Conservation (phyloP, 2,888 invertebrate species). For the Leucophora obtusa region DNA sequence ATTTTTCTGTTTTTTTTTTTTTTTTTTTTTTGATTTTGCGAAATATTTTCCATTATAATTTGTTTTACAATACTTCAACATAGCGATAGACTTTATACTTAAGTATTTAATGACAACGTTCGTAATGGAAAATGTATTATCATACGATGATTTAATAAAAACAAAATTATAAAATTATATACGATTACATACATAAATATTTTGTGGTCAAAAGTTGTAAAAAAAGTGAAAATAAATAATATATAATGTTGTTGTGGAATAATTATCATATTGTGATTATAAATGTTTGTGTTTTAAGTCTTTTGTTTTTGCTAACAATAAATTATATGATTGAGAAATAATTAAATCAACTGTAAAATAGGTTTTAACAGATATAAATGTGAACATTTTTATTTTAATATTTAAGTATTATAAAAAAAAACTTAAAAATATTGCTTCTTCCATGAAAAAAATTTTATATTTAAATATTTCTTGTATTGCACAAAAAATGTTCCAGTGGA, state of each 20-base stretch:
- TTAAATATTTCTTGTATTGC: too few species aligned
- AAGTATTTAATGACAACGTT: background rate
- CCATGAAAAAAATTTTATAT: too few species aligned
- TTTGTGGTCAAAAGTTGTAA: background rate
- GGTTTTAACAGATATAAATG: too few species aligned
- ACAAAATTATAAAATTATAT: background rate
- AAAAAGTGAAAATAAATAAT: background rate
- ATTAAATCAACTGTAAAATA: too few species aligned
- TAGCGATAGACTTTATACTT: background rate
- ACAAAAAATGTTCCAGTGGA: too few species aligned
- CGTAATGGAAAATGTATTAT: background rate
- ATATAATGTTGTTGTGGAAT: background rate
- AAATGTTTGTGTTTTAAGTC: conserved; percentile 21
- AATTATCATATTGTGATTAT: background rate
- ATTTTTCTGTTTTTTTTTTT: background rate
- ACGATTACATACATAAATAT: too few species aligned
- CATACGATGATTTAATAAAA: background rate
- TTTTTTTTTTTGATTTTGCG: background rate
- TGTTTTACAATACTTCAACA: background rate
- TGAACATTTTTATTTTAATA: too few species aligned
- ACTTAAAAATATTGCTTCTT: too few species aligned
- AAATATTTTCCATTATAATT: too few species aligned
- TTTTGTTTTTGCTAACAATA: conserved; percentile 12
- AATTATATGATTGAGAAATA: too few species aligned
- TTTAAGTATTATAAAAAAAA: too few species aligned